Evolutionary conservation across 1,140 invertebrate genomes (phyloP).

Genomic region (Meloidogyne exigua): DNA sequence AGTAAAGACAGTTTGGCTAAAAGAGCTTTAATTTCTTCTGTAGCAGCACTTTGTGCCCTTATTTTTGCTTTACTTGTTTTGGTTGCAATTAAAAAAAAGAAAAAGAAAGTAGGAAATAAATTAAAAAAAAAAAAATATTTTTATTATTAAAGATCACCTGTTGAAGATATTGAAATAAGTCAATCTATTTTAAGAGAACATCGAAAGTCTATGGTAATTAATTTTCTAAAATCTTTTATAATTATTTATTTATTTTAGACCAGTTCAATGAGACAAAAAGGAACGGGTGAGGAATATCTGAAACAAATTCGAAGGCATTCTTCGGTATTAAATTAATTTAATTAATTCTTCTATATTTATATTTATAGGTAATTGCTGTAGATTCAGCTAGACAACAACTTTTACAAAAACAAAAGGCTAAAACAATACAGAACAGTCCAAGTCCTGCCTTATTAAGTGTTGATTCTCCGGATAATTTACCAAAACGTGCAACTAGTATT

Average conservation of each 20-base stretch:
- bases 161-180: slow-evolving; percentile 27
- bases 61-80: slow-evolving; percentile 22
- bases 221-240: neutral
- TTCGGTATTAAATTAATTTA: slow-evolving; percentile 6
- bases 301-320: slow-evolving; percentile 28
- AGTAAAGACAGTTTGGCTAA: slow-evolving; percentile 4
- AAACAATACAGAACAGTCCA: neutral
- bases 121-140: neutral
- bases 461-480: slow-evolving; percentile 8
- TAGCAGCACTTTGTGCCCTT: slow-evolving; percentile 18
- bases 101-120: slow-evolving; percentile 1
- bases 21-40: slow-evolving; percentile 16
- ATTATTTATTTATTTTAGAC: slow-evolving; percentile 9
- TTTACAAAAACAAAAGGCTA: slow-evolving; percentile 7
- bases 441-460: neutral
- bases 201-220: slow-evolving; percentile 23
- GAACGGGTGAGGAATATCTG: slow-evolving; percentile 18
- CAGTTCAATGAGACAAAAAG: slow-evolving; percentile 15
- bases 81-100: slow-evolving; percentile 12
- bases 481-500: slow-evolving; percentile 13
- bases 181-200: slow-evolving; percentile 21
- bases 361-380: slow-evolving; percentile 19
- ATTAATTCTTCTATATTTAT: neutral
- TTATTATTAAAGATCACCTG: slow-evolving; percentile 2
- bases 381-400: slow-evolving; percentile 17